phyloP scores from a whole-genome alignment of 37 sponge, comb jelly and placozoan genomes.

The Dysidea cf. avara region DNA sequence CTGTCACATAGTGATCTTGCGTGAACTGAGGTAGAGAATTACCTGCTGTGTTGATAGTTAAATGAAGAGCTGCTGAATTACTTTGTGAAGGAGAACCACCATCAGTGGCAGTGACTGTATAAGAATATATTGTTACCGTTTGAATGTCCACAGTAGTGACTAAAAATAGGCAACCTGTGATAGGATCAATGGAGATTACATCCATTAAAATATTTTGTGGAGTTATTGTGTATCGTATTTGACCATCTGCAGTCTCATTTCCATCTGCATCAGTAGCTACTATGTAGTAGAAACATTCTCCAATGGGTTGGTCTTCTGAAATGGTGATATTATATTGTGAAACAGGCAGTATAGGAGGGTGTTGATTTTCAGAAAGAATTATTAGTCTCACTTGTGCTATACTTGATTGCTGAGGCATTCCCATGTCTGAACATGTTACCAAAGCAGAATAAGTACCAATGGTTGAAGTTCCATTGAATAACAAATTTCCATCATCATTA shows the following conservation, averaged over 20 bases:
- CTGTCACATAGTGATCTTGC: too few species aligned
- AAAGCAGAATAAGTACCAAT: too few species aligned
- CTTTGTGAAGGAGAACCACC: conserved; percentile 6
- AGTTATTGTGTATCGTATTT: conserved; percentile 9
- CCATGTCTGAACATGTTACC: too few species aligned
- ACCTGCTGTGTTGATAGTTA: too few species aligned
- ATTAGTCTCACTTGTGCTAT: too few species aligned
- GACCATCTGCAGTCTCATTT: conserved; percentile 18
- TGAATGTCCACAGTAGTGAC: conserved; percentile 25
- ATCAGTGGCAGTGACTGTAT: conserved; percentile 42
- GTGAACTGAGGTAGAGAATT: too few species aligned
- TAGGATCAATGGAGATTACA: not conserved
- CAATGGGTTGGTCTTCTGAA: not conserved
- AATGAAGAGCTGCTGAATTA: too few species aligned
- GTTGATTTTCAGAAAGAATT: too few species aligned
- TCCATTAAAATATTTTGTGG: not conserved
- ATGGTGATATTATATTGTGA: not conserved
- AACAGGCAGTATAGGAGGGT: too few species aligned
- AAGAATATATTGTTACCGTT: not conserved
- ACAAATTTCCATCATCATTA: too few species aligned
- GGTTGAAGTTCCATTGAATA: too few species aligned
- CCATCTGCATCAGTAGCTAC: conserved; percentile 40
- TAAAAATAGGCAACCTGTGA: conserved; percentile 11
- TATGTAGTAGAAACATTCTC: conserved; percentile 26
- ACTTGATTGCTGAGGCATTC: too few species aligned